A percentile compares a stretch with the other conserved stretches of the same genome.
Conservation (phyloP, 2,888 invertebrate genomes). For the Stegophylla sp. region DNA sequence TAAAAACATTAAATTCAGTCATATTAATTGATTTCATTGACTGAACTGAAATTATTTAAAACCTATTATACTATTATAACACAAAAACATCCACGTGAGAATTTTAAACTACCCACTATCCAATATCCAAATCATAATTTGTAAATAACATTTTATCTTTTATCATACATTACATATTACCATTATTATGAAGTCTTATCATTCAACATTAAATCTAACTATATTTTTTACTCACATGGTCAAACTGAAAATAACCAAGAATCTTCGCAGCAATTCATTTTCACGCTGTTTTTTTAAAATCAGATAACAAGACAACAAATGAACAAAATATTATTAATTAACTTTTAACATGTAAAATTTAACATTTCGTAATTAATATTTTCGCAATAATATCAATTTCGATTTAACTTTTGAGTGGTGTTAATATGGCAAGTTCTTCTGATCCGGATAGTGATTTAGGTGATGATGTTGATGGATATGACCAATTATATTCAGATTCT, state of each 20-base stretch:
- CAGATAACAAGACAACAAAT: neutral
- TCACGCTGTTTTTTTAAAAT: constrained; percentile 17
- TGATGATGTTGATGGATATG: constrained; percentile 67
- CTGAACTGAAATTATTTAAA: neutral
- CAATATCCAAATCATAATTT: too few species aligned
- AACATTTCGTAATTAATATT: neutral
- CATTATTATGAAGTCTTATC: constrained; percentile 28
- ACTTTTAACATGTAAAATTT: neutral
- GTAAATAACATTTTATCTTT: neutral
- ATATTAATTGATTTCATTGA: neutral
- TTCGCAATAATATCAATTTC: neutral
- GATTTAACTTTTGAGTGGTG: neutral
- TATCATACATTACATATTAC: neutral
- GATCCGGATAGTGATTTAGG: constrained; percentile 61
- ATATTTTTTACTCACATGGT: neutral
- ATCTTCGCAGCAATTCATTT: neutral
- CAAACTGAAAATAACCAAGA: constrained; percentile 40
- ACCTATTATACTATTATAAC: too few species aligned
- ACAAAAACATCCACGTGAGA: too few species aligned
- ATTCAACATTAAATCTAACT: neutral
- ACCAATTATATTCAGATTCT: constrained; percentile 67
- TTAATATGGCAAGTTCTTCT: constrained; percentile 4
- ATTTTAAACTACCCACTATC: too few species aligned
- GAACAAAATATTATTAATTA: neutral
- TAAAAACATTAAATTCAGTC: neutral